Evolutionary conservation across 2,888 invertebrate species (phyloP), one percentile per base, ranked within the genome.

Genomic region (Ctenicera cuprea): DNA sequence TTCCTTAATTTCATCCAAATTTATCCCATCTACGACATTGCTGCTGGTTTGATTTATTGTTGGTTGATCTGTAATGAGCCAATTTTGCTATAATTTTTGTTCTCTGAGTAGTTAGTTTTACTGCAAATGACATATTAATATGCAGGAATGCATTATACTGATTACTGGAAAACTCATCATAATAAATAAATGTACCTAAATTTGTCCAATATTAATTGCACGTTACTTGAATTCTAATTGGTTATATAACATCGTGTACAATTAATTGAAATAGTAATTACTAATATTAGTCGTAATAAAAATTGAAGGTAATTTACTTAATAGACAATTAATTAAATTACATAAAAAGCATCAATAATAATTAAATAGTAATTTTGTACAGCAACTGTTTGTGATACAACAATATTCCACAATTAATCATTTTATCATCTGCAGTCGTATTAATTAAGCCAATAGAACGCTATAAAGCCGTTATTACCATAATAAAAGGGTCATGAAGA

Each of bases 1-100:
- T 89, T 98, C 98, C 89, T 97, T 97, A 86, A 98, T 98, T 88
- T 98, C 98, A 87, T 98, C 98, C 85, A 98, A 89, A 88, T 98
- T 97, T 84, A 98, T 97, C 64, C 98, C 98, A 86, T 98, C 98
- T 38, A 98, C 97, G 69, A 97, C 95, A 87, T 97, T 97, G 85
- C 95, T 95, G 79, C 94, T 96, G 63, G 96, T 94, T 88, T 97
- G 96, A 88, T 96, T 97, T 86, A 97, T 97, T 78, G 97, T 96
- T 74, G 95, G 95, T 87, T 96, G 95, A 89, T 95, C 95, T 95
- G 89, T 65, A 87, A 87, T 77, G 59, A 59, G 7, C 1, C 59
- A 20, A 18, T 14, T 54, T 26, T 5, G 30, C 14, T 3, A 2
- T 54, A 54, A 54, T 54, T 30, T 52, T 52, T n/a, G 12, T 52